Conservation (phyloP, 2,888 invertebrate genomes). For the Sussaba pulchella region DNA sequence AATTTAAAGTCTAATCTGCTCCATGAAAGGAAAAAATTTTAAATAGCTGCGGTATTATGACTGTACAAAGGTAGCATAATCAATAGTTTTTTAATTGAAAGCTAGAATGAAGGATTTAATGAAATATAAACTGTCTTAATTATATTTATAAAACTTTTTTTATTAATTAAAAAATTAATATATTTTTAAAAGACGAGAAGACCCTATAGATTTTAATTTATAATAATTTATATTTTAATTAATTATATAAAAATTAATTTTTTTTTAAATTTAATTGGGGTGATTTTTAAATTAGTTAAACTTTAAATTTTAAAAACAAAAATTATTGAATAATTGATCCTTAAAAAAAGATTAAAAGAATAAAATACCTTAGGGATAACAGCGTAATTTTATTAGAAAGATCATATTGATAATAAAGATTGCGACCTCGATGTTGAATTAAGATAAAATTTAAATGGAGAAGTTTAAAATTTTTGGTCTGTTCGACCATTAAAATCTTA, state of each 20-base stretch:
- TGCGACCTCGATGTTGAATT: conserved; percentile 97
- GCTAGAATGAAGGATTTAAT: conserved; percentile 92
- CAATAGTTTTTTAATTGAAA: conserved; percentile 92
- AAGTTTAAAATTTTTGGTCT: conserved; percentile 89
- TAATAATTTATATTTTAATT: neutral
- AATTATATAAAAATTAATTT: conserved; percentile 80
- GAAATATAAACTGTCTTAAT: conserved; percentile 88
- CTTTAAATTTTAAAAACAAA: conserved; percentile 85
- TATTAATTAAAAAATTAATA: conserved; percentile 88
- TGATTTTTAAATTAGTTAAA: conserved; percentile 87
- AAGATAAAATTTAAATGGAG: conserved; percentile 89
- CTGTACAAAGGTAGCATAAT: conserved; percentile 94
- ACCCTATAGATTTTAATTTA: conserved; percentile 90
- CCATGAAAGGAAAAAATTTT: conserved; percentile 88
- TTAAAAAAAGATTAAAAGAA: conserved; percentile 89
- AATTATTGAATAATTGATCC: conserved; percentile 84
- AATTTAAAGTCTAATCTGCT: conserved; percentile 90
- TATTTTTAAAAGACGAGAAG: conserved; percentile 89
- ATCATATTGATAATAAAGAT: conserved; percentile 90
- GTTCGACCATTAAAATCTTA: conserved; percentile 94
- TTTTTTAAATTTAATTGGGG: conserved; percentile 87
- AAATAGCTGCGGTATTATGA: conserved; percentile 92
- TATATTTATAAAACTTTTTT: conserved; percentile 85
- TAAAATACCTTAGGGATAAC: conserved; percentile 94
- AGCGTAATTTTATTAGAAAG: conserved; percentile 92